A percentile compares a stretch with the other conserved stretches of the same genome.
Conservation (phyloP, 2,888 invertebrate genomes). For the Anthrax anthrax region DNA sequence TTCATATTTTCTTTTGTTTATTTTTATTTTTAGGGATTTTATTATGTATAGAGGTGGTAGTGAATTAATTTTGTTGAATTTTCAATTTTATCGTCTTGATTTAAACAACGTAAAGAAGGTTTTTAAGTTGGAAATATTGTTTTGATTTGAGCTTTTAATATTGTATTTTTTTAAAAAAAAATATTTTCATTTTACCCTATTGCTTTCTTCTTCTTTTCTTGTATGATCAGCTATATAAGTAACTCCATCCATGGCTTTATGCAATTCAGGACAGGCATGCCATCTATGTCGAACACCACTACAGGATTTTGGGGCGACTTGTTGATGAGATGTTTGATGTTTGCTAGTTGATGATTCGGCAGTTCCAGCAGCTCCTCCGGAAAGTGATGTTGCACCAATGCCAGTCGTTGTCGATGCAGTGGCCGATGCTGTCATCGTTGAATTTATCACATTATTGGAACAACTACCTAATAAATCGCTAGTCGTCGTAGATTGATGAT, state of each 20-base stretch:
- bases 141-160: no score
- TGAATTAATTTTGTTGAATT: no score
- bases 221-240: conserved; percentile 88
- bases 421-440: conserved; percentile 21
- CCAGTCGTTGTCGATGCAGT: conserved; percentile 12
- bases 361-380: conserved; percentile 17
- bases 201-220: conserved; percentile 80
- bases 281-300: conserved; percentile 50
- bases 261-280: conserved; percentile 83
- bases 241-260: conserved; percentile 85
- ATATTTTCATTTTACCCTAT: conserved; percentile 46
- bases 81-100: no score
- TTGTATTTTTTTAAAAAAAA: background rate
- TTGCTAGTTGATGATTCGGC: conserved; percentile 8
- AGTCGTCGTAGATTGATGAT: conserved; percentile 33
- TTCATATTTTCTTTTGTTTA: no score
- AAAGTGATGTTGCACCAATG: conserved; percentile 21
- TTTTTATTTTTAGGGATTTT: no score
- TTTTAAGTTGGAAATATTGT: no score
- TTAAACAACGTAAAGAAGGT: no score
- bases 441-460: conserved; percentile 31
- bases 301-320: conserved; percentile 42
- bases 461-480: conserved; percentile 27
- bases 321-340: conserved; percentile 13
- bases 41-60: no score